These are phyloP conservation scores for Phaetusa simplex DNA, from an alignment of 2,113 vertebrate genomes.

Conservation along the genomic window DNA sequence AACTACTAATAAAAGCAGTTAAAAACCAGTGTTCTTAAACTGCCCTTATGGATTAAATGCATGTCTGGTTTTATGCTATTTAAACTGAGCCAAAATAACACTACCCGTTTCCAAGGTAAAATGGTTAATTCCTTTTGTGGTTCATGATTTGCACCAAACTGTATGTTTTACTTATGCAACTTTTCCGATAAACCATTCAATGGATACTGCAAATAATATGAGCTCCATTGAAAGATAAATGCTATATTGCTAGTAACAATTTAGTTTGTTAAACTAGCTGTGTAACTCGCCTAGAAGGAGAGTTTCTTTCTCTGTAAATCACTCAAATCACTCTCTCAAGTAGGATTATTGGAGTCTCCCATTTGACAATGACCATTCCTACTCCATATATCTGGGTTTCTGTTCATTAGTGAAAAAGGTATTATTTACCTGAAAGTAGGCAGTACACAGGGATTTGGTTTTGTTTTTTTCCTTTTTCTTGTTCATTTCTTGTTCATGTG, in stretches of 20 bases:
- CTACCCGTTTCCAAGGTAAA: background rate
- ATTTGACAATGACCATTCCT: background rate
- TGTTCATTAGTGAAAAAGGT: background rate
- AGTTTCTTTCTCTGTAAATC: background rate
- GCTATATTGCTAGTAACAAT: background rate
- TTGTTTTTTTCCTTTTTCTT: background rate
- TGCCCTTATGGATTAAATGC: background rate
- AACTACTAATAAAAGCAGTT: background rate
- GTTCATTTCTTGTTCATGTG: background rate
- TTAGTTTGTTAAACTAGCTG: background rate
- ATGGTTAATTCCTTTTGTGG: background rate
- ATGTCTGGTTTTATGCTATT: background rate
- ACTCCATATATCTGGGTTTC: background rate
- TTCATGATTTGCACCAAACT: background rate
- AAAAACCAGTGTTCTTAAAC: background rate
- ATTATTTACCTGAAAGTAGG: background rate
- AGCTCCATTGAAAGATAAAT: background rate
- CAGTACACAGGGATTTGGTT: background rate
- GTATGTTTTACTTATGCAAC: background rate
- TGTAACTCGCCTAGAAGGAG: background rate
- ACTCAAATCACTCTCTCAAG: background rate
- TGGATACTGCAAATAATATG: background rate
- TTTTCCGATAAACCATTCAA: background rate
- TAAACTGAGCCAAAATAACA: background rate
- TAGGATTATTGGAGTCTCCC: background rate